Conservation (phyloP, 2,888 invertebrate species). For the Eretmocerus hayati region DNA sequence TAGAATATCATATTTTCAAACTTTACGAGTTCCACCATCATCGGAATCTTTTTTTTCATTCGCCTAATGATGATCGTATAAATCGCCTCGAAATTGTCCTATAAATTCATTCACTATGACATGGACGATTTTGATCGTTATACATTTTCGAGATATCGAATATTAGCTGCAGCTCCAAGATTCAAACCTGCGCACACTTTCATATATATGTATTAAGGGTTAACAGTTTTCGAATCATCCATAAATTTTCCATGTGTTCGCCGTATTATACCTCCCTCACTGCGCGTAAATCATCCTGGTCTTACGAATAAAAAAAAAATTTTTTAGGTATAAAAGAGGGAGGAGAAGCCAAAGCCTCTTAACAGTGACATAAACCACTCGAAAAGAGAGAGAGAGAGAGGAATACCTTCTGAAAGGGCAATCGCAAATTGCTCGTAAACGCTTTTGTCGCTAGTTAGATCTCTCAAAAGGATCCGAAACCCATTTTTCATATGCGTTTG, state of each 20-base stretch:
- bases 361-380: background rate
- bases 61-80: no score
- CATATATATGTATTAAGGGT: background rate
- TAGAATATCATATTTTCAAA: no score
- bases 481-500: no score
- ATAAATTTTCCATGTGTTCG: background rate
- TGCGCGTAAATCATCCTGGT: background rate
- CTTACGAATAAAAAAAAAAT: background rate
- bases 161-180: background rate
- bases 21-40: no score
- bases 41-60: no score
- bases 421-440: background rate
- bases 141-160: no score
- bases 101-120: no score
- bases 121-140: no score
- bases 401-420: background rate
- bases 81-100: no score
- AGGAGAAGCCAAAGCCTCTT: background rate
- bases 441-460: background rate
- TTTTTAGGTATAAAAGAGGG: no score
- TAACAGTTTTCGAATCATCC: background rate
- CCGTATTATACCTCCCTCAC: background rate
- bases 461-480: background rate
- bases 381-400: no score
- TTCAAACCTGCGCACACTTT: background rate